phyloP scores from a whole-genome alignment of 2,888 invertebrate species.

The Fragum whitleyi region DNA sequence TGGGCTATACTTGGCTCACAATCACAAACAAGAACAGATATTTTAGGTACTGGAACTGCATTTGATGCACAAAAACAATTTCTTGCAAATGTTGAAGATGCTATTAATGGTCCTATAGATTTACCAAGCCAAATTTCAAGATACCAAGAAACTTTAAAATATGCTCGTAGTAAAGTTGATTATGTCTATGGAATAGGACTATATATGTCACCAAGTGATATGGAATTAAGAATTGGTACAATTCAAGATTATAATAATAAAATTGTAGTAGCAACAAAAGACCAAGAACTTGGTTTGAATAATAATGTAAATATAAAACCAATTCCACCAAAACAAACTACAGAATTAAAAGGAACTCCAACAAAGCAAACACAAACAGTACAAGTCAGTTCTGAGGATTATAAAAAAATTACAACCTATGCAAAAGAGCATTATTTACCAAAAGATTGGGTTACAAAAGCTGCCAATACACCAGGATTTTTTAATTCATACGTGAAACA shows the following conservation, averaged over 20 bases:
- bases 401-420: conserved; percentile 20
- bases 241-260: conserved; percentile 44
- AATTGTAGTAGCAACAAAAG: conserved; percentile 35
- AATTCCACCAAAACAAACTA: conserved; percentile 32
- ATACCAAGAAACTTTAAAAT: conserved; percentile 38
- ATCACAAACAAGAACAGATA: conserved; percentile 45
- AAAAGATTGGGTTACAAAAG: conserved; percentile 14
- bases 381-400: conserved; percentile 19
- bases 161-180: conserved; percentile 45
- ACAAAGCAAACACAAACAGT: conserved; percentile 31
- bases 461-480: conserved; percentile 14
- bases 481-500: conserved; percentile 22
- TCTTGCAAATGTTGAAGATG: conserved; percentile 39
- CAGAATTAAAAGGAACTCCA: conserved; percentile 32
- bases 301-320: conserved; percentile 29
- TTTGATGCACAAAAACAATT: conserved; percentile 57
- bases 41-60: conserved; percentile 39
- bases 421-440: conserved; percentile 29
- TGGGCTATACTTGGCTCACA: conserved; percentile 47
- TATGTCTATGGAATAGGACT: conserved; percentile 40
- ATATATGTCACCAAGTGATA: conserved; percentile 44
- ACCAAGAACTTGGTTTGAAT: conserved; percentile 36
- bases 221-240: conserved; percentile 36
- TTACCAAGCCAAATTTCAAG: conserved; percentile 40
- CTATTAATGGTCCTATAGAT: conserved; percentile 41